phyloP scores from a whole-genome alignment of 2,797 vertebrate genomes.

The Hirundo rustica region DNA sequence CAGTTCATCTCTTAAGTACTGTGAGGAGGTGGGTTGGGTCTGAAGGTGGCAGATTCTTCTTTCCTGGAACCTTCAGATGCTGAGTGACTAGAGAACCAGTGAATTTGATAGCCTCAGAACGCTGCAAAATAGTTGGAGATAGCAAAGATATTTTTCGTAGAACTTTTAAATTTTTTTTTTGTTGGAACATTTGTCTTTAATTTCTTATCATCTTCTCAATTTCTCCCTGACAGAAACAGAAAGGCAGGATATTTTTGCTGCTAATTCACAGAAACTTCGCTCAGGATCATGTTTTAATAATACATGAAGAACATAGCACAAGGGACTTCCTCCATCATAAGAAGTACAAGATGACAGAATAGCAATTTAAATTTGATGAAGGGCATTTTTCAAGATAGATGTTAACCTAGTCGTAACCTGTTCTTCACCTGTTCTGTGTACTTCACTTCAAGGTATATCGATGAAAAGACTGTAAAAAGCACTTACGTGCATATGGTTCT shows the following conservation, averaged over 20 bases:
- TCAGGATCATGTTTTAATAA: not conserved
- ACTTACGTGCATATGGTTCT: rapidly evolving
- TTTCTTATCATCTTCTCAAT: not conserved
- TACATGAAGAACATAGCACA: not conserved
- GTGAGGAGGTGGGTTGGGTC: not conserved
- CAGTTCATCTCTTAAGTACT: not conserved
- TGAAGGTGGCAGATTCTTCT: not conserved
- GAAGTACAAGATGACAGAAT: not conserved
- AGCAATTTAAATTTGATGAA: not conserved
- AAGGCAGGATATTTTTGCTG: not conserved
- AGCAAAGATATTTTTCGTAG: not conserved
- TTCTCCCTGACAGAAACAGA: not conserved
- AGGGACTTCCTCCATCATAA: not conserved
- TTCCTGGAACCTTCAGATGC: not conserved
- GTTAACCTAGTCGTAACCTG: not conserved
- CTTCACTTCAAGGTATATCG: not conserved
- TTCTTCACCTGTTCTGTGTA: not conserved
- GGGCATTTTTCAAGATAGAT: not conserved
- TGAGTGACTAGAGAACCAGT: not conserved
- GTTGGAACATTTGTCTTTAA: not conserved
- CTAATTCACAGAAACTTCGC: not conserved
- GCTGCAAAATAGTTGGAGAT: not conserved
- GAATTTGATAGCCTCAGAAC: not conserved
- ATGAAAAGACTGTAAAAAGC: not conserved
- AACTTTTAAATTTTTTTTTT: not conserved